Evolutionary conservation across 2,797 vertebrate species (phyloP).

Genomic region (Tauraco hartlaubi): DNA sequence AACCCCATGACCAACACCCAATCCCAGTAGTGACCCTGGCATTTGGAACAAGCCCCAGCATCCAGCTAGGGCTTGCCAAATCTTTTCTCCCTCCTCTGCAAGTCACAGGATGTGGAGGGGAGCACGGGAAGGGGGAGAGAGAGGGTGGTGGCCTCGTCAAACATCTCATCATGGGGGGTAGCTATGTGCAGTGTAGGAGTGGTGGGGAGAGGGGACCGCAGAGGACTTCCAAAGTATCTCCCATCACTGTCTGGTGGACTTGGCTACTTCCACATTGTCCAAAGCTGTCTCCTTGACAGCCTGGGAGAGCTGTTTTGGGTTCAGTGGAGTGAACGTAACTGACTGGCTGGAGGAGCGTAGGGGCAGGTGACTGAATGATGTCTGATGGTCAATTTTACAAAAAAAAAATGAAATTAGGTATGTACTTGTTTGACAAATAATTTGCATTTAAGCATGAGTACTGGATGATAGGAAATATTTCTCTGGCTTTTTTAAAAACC

Average conservation of each 20-base stretch:
- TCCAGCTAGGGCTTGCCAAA: neutral
- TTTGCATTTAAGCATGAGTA: neutral
- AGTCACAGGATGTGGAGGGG: neutral
- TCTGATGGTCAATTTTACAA: neutral
- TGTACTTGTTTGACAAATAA: neutral
- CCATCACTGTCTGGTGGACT: neutral
- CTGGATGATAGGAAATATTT: neutral
- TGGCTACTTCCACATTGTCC: neutral
- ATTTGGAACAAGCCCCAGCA: neutral
- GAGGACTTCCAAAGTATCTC: neutral
- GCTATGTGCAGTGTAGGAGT: neutral
- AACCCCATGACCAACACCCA: neutral
- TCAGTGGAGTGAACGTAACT: neutral
- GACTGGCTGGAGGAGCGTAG: neutral
- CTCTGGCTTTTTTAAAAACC: neutral
- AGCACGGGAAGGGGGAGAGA: neutral
- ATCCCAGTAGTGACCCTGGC: neutral
- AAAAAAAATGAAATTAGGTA: neutral
- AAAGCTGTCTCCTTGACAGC: neutral
- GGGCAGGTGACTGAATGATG: neutral
- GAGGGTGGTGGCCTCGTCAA: accelerated
- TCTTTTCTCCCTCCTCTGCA: neutral
- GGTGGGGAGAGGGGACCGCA: neutral
- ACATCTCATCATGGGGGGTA: neutral
- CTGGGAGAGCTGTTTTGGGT: neutral